phyloP scores from a whole-genome alignment of 2,888 invertebrate species.

The Apomyelois bistriatella region DNA sequence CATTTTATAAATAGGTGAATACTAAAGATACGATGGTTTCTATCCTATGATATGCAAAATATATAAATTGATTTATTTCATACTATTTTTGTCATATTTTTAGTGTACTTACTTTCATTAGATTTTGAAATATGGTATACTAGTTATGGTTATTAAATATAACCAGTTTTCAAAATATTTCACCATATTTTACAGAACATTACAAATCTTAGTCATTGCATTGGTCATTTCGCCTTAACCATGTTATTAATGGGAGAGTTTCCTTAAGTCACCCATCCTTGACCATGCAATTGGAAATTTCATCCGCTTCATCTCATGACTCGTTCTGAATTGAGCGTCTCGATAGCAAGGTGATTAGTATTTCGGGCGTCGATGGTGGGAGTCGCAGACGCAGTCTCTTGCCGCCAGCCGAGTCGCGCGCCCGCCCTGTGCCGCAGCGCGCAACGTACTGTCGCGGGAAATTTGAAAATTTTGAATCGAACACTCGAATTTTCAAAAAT shows the following conservation, averaged over 20 bases:
- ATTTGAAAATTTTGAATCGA: constrained; percentile 33
- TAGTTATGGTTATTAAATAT: no score
- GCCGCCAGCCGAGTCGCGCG: constrained; percentile 65
- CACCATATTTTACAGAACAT: not conserved
- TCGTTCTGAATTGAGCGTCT: constrained; percentile 47
- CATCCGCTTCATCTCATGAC: constrained; percentile 44
- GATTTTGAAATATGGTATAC: no score
- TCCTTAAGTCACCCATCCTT: constrained; percentile 3
- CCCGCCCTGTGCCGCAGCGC: constrained; percentile 50
- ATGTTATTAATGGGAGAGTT: not conserved
- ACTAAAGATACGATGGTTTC: no score
- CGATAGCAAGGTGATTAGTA: constrained; percentile 76
- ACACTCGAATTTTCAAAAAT: constrained; percentile 33
- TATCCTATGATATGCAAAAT: no score
- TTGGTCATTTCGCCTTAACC: not conserved
- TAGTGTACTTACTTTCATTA: no score
- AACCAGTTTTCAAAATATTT: no score
- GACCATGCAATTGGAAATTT: constrained; percentile 11
- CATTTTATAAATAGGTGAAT: no score
- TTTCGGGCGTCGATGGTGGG: constrained; percentile 66
- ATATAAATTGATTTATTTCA: no score
- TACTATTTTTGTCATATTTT: no score
- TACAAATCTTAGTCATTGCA: not conserved
- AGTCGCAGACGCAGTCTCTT: constrained; percentile 70
- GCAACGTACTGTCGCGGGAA: constrained; percentile 52